These are phyloP conservation scores for Verasper variegatus DNA, from an alignment of 2,113 vertebrate genomes.

Conservation along the genomic window DNA sequence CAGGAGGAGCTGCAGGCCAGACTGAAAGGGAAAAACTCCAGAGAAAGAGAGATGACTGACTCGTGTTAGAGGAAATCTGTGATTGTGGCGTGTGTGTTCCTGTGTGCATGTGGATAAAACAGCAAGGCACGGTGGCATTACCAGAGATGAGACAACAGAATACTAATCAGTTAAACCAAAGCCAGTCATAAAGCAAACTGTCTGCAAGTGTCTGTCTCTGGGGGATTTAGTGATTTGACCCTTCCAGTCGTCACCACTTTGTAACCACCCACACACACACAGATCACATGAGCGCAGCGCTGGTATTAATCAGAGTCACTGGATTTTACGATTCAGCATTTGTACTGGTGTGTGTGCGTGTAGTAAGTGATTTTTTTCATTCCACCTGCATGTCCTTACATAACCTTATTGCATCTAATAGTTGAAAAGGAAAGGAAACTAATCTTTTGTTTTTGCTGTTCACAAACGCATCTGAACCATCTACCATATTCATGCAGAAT, in stretches of 20 bases:
- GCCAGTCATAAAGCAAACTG: conserved; percentile 10
- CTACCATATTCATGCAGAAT: too few species aligned
- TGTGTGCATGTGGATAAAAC: too few species aligned
- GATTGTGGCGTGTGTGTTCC: too few species aligned
- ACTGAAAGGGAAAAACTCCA: too few species aligned
- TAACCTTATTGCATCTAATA: background rate
- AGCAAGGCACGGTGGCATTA: too few species aligned
- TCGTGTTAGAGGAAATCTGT: too few species aligned
- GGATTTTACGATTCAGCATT: conserved; percentile 41
- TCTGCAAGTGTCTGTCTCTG: background rate
- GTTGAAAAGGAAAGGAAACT: background rate
- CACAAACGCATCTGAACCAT: too few species aligned
- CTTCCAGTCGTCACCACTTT: conserved; percentile 12
- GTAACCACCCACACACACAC: background rate
- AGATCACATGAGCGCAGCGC: conserved; percentile 33
- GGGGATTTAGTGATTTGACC: conserved; percentile 50
- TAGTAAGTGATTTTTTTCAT: background rate
- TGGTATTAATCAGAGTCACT: conserved; percentile 47
- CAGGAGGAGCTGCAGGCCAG: too few species aligned
- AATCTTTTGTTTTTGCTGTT: too few species aligned
- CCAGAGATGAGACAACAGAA: too few species aligned
- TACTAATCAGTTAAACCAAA: conserved; percentile 3
- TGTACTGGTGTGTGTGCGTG: background rate
- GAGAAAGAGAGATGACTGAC: too few species aligned
- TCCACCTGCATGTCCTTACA: conserved; percentile 32